phyloP scores from a whole-genome alignment of 2,888 invertebrate species.

The Cheilosia urbana region DNA sequence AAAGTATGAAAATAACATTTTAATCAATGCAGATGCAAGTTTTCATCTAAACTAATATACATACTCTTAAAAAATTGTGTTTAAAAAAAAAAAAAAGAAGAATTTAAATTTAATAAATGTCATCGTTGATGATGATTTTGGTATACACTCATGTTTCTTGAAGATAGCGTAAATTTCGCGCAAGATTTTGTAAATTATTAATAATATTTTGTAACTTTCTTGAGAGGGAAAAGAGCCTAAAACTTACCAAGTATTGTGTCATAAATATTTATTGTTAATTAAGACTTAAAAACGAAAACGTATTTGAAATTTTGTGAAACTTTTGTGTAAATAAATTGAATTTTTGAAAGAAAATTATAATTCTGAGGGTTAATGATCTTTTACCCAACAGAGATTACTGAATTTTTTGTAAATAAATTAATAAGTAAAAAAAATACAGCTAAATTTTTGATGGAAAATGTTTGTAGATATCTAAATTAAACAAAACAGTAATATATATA shows the following conservation, averaged over 20 bases:
- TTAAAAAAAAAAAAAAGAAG: not conserved
- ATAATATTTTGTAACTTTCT: constrained; percentile 21
- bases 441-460: constrained; percentile 53
- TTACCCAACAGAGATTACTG: not conserved
- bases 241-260: constrained; percentile 56
- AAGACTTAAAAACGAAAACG: not conserved
- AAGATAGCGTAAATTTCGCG: not conserved
- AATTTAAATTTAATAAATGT: not conserved
- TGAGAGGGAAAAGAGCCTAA: constrained; percentile 51
- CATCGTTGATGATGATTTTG: constrained; percentile 20
- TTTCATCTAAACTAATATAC: constrained; percentile 33
- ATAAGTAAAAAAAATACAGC: constrained; percentile 17
- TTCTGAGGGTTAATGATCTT: not conserved
- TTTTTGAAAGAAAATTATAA: constrained; percentile 22
- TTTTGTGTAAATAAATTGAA: constrained; percentile 63
- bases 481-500: constrained; percentile 29
- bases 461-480: constrained; percentile 57
- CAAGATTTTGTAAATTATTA: constrained; percentile 17
- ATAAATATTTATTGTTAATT: constrained; percentile 49
- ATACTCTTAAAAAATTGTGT: constrained; percentile 3
- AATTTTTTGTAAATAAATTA: constrained; percentile 57
- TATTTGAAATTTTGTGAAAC: constrained; percentile 38
- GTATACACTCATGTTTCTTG: not conserved
- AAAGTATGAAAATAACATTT: constrained; percentile 48
- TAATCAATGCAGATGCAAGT: constrained; percentile 18